phyloP scores from a whole-genome alignment of 2,797 vertebrate genomes.

The Anguilla megastoma region DNA sequence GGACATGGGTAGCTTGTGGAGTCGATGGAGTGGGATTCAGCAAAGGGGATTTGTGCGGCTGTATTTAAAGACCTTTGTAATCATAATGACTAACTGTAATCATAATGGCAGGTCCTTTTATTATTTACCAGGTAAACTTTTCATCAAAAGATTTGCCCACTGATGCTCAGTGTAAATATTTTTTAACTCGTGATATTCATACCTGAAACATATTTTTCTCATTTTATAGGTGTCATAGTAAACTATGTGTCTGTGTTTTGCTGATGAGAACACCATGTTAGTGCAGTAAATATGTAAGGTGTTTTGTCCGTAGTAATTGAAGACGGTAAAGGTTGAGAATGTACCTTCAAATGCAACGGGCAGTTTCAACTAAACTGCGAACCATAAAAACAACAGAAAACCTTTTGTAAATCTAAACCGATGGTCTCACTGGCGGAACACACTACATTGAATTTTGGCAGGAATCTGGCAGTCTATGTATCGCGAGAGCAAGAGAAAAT shows the following conservation, averaged over 20 bases:
- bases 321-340: neutral
- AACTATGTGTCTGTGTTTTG: too few relatives aligned
- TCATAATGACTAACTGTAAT: neutral
- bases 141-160: neutral
- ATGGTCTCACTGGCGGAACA: neutral
- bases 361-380: neutral
- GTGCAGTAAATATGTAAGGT: neutral
- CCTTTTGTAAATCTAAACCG: neutral
- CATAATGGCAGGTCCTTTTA: neutral
- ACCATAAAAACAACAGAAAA: neutral
- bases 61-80: neutral
- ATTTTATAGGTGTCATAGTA: too few relatives aligned
- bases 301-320: neutral
- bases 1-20: neutral
- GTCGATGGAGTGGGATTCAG: neutral
- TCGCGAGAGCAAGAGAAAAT: conserved; percentile 71
- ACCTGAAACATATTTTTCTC: too few relatives aligned
- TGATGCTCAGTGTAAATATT: neutral
- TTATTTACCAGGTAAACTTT: neutral
- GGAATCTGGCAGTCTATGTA: conserved; percentile 51
- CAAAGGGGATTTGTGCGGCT: neutral
- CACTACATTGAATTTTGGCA: conserved; percentile 45
- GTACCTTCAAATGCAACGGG: neutral
- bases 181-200: neutral
- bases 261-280: neutral